A percentile compares a stretch with the other conserved stretches of the same genome.
Evolutionary conservation across 1,140 invertebrate genomes (phyloP).

Genomic region (Theocolax elegans): DNA sequence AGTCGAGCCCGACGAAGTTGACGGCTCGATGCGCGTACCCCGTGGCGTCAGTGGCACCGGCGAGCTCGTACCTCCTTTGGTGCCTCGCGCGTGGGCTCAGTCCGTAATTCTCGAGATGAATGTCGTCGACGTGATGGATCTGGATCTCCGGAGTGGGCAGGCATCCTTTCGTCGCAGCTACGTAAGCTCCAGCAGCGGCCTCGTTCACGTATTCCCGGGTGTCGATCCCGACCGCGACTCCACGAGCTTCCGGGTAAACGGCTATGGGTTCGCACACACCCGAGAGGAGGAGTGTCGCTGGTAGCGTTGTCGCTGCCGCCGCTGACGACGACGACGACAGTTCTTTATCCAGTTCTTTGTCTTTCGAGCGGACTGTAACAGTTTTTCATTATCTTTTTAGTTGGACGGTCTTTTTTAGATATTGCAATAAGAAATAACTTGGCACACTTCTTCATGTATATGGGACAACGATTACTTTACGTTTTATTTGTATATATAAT

Average conservation of each 20-base stretch:
- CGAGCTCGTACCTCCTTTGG: background rate
- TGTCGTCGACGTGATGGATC: conserved; percentile 57
- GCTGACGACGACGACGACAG: conserved; percentile 13
- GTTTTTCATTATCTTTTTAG: no score
- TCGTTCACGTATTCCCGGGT: conserved; percentile 59
- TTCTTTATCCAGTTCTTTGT: conserved; percentile 1
- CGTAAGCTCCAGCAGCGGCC: conserved; percentile 47
- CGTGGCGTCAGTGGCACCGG: background rate
- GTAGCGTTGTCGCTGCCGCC: background rate
- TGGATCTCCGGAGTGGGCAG: conserved; percentile 58
- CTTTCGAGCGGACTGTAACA: conserved; percentile 5
- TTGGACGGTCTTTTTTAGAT: no score
- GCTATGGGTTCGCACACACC: conserved; percentile 5
- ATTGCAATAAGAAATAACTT: no score
- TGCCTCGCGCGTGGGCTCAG: conserved; percentile 54
- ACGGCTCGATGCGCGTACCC: background rate
- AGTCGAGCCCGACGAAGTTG: no score
- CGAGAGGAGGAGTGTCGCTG: background rate
- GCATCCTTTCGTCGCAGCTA: conserved; percentile 44
- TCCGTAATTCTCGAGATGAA: conserved; percentile 60
- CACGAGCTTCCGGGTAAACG: conserved; percentile 55
- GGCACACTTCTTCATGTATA: no score
- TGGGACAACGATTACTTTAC: no score
- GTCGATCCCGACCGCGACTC: conserved; percentile 59
- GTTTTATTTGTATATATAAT: no score